Evolutionary conservation across 2,888 invertebrate genomes (phyloP).

Genomic region (Cheilosia variabilis): DNA sequence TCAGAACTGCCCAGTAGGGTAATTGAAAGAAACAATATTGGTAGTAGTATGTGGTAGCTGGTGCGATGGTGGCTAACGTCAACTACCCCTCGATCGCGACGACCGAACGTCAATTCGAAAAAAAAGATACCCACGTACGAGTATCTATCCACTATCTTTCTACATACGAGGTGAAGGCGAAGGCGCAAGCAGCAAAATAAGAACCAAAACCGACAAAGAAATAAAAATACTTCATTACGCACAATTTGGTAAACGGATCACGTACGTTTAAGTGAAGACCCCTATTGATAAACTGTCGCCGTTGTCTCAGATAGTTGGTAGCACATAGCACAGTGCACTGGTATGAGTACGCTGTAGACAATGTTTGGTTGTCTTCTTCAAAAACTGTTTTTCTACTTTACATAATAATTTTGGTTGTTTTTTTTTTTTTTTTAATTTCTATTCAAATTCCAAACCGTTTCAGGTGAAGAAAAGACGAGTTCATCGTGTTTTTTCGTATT

Average conservation of each 20-base stretch:
- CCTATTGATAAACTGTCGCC: conserved; percentile 74
- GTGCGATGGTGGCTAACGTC: conserved; percentile 55
- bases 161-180: background rate
- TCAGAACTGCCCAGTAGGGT: conserved; percentile 43
- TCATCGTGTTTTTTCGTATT: conserved; percentile 60
- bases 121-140: conserved; percentile 10
- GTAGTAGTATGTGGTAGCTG: conserved; percentile 45
- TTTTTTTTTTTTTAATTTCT: conserved; percentile 31
- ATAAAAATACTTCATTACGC: conserved; percentile 45
- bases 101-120: conserved; percentile 31
- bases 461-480: conserved; percentile 25
- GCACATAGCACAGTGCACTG: conserved; percentile 32
- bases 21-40: conserved; percentile 72
- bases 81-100: conserved; percentile 69
- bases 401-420: conserved; percentile 56
- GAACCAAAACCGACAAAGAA: conserved; percentile 54
- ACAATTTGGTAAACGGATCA: conserved; percentile 70
- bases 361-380: conserved; percentile 33
- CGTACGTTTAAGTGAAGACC: conserved; percentile 70
- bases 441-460: conserved; percentile 54
- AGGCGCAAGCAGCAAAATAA: background rate
- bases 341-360: conserved; percentile 59
- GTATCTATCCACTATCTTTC: conserved; percentile 32
- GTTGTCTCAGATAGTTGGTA: conserved; percentile 45
- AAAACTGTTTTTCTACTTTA: conserved; percentile 67